Evolutionary conservation across 1,140 invertebrate species (phyloP).

Genomic region (Octopus sinensis): DNA sequence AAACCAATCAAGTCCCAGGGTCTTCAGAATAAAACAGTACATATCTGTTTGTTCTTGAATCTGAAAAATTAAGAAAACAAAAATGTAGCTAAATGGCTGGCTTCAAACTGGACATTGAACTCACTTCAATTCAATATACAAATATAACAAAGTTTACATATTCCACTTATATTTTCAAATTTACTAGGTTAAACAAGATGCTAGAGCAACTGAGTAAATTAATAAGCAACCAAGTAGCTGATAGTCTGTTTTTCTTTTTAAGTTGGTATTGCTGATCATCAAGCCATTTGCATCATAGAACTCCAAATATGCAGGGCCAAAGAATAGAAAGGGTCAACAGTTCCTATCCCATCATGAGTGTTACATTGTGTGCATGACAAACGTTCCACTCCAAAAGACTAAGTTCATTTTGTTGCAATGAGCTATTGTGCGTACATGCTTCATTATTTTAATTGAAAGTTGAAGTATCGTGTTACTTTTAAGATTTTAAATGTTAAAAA

Average conservation of each 20-base stretch:
- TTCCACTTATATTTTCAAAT: neutral
- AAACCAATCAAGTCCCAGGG: conserved; percentile 70
- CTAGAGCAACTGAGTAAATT: neutral
- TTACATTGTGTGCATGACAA: too few relatives aligned
- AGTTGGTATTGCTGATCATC: neutral
- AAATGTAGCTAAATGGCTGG: conserved; percentile 14
- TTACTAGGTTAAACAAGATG: neutral
- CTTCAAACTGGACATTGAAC: neutral
- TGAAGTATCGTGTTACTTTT: too few relatives aligned
- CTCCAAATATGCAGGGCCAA: too few relatives aligned
- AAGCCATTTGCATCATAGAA: neutral
- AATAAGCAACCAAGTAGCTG: neutral
- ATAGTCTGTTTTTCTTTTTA: neutral
- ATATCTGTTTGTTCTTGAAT: conserved; percentile 88
- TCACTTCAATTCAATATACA: conserved; percentile 5
- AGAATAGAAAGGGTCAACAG: too few relatives aligned
- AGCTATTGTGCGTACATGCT: too few relatives aligned
- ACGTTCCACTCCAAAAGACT: too few relatives aligned
- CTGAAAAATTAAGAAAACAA: conserved; percentile 58
- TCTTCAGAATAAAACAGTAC: conserved; percentile 79
- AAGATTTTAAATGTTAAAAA: too few relatives aligned
- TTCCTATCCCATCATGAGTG: too few relatives aligned
- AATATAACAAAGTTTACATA: neutral
- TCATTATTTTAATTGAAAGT: too few relatives aligned
- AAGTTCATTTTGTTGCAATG: too few relatives aligned